Base-by-base conservation (phyloP, 2,888 invertebrate genomes). In the Drosophila subsilvestris region DNA sequence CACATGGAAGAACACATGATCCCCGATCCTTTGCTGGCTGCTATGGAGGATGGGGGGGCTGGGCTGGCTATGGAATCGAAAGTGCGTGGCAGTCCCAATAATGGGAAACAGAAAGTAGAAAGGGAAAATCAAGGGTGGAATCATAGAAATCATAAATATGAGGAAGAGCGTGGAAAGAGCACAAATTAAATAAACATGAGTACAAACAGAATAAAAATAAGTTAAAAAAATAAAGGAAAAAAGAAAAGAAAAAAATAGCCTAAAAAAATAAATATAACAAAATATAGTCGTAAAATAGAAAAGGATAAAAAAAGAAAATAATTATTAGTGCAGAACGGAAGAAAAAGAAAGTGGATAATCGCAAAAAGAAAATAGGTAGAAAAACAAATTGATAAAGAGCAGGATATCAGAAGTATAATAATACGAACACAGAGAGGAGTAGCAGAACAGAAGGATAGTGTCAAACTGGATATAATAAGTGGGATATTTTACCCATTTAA, bases 11-110 rank as follows among this genome's bases (percentile, higher is more conserved):
- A 18, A 56, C 32, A 14, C 44, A 25, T 17, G 55, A 45, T 56
- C 45, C 56, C 37, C 48, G 37, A 42, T 29, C 14, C 37, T n/a
- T 37, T 37, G 37, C 37, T 62, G 48, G 62, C 27, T 12, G 47
- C 47, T 53, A 29, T n/a, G n/a, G 48, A 49, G 54, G 48, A 10
- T 27, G 54, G 5, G 25, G 25, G 25, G 6, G 6, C 5, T 47
- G 65, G 42, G 12, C 18, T 53, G 27, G 22, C 20, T 14, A 9
- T 9, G 5, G 2, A 27, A 29, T 55, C 18, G 9, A 6, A 27
- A 18, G 3, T 18, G 4, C 29, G 29, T 12, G 10, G 10, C 14
- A 14, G 32, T 14, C 29, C 29, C 32, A 14, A 6, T 14, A 14
- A 14, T 6, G 32, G 12, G 32, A 32, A 5, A 32, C 32, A 5